These are phyloP conservation scores for Lonchura striata DNA, from an alignment of 2,113 vertebrate species.

Conservation along the genomic window DNA sequence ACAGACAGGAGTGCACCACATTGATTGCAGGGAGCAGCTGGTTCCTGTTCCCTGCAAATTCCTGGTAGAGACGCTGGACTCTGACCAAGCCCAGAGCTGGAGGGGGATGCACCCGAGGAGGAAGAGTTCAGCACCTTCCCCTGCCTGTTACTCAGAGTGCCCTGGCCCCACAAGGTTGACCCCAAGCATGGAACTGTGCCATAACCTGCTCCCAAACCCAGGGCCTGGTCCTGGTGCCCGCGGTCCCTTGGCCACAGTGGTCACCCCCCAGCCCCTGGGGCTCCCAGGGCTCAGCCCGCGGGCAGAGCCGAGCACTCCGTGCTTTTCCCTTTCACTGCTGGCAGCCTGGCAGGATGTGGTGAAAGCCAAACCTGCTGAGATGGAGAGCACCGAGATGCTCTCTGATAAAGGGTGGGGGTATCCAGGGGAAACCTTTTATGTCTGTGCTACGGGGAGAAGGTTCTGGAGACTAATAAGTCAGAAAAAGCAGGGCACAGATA, in stretches of 20 bases:
- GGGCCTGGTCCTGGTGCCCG: accelerated
- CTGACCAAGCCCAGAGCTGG: background rate
- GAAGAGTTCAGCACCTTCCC: background rate
- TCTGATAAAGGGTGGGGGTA: background rate
- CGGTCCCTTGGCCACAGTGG: accelerated
- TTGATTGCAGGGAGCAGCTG: accelerated
- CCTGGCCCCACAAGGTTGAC: background rate
- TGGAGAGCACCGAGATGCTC: background rate
- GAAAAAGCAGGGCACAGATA: background rate
- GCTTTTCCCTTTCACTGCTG: conserved; percentile 52
- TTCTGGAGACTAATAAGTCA: background rate
- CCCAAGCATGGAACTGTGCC: background rate
- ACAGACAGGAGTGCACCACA: accelerated
- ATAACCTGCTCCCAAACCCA: accelerated
- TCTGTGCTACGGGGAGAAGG: background rate
- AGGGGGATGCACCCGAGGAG: accelerated
- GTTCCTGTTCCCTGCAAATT: background rate
- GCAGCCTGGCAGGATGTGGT: conserved; percentile 52
- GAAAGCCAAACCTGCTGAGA: background rate
- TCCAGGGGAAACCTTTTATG: conserved; percentile 60
- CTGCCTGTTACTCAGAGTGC: background rate
- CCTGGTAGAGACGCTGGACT: accelerated
- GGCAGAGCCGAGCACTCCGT: background rate
- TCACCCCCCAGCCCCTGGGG: accelerated
- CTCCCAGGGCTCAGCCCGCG: background rate